phyloP scores from a whole-genome alignment of 2,888 invertebrate species.

The Nomada fabriciana region DNA sequence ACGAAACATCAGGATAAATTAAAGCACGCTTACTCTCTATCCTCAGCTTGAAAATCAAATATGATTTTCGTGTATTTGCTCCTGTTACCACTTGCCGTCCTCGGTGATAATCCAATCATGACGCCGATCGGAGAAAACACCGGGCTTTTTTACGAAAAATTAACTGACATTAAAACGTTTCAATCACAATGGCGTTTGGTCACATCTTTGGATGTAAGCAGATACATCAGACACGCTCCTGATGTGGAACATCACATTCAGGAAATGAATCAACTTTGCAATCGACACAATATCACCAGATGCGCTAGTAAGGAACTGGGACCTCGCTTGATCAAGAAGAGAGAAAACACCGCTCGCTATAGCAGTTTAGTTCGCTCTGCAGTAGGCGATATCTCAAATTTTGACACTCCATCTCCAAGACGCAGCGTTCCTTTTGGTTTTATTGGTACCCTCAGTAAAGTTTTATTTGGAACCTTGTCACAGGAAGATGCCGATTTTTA shows the following conservation, averaged over 20 bases:
- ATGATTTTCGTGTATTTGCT: neutral
- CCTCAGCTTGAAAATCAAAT: no score
- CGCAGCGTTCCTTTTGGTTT: no score
- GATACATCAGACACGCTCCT: neutral
- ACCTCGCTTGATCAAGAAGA: no score
- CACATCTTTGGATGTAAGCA: neutral
- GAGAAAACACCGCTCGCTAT: no score
- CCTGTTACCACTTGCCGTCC: neutral
- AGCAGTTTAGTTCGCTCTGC: no score
- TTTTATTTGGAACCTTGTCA: neutral
- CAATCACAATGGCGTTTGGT: neutral
- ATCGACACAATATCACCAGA: neutral
- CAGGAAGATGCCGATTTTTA: neutral
- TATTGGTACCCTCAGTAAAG: neutral
- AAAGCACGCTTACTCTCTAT: no score
- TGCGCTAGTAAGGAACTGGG: neutral
- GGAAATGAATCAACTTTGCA: neutral
- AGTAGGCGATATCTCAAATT: no score
- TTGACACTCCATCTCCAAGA: no score
- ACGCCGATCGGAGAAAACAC: neutral
- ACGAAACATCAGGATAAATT: no score
- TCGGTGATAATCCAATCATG: neutral
- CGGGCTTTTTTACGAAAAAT: constrained; percentile 2
- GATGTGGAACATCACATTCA: neutral
- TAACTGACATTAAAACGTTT: neutral